These are phyloP conservation scores for Gobio gobio DNA, from an alignment of 2,113 vertebrate genomes.

Conservation along the genomic window DNA sequence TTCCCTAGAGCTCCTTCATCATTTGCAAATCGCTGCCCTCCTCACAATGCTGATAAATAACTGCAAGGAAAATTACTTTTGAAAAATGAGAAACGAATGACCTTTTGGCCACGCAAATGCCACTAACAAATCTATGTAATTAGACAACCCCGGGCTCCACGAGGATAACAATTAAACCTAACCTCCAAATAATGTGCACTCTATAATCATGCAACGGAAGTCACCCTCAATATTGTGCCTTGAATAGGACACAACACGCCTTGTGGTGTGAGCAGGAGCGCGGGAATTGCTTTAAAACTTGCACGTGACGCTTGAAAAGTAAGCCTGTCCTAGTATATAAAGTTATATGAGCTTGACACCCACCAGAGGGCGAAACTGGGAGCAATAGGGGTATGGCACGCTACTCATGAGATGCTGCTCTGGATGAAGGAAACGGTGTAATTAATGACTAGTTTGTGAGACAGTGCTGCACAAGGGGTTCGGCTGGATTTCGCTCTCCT, in stretches of 20 bases:
- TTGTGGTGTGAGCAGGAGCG: constrained; percentile 19
- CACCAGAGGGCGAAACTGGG: constrained; percentile 51
- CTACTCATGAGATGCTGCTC: constrained; percentile 39
- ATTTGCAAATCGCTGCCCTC: background rate
- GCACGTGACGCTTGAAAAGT: background rate
- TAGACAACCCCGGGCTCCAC: constrained; percentile 62
- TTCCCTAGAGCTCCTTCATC: constrained; percentile 14
- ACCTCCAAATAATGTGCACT: constrained; percentile 65
- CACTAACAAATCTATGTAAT: constrained; percentile 68
- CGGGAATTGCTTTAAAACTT: background rate
- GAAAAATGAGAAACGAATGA: constrained; percentile 67
- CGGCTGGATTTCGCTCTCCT: constrained; percentile 40
- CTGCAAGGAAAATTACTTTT: constrained; percentile 54
- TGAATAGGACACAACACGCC: constrained; percentile 33
- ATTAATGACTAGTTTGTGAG: constrained; percentile 67
- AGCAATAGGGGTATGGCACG: constrained; percentile 41
- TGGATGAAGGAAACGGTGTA: constrained; percentile 58
- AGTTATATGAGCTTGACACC: constrained; percentile 41
- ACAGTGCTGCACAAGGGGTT: constrained; percentile 49
- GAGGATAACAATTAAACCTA: constrained; percentile 72
- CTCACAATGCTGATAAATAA: constrained; percentile 66
- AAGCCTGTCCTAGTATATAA: constrained; percentile 32
- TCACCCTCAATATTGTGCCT: background rate
- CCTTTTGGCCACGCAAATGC: constrained; percentile 70
- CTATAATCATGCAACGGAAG: constrained; percentile 56